Conservation (phyloP, 2,797 vertebrate species). For the Gambusia yucatana region DNA sequence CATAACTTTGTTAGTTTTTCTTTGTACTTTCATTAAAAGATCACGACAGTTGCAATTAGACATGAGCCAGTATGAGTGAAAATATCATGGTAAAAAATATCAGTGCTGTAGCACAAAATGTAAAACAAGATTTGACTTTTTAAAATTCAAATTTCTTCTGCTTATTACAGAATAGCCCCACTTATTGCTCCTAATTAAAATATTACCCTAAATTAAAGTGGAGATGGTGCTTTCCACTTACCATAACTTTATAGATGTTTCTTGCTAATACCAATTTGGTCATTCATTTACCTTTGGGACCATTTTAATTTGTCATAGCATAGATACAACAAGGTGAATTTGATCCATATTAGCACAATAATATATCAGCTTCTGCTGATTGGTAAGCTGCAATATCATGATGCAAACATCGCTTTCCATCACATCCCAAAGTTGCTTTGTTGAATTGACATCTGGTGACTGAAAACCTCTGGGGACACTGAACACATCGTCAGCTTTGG, state of each 20-base stretch:
- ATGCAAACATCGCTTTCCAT: not conserved
- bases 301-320: not conserved
- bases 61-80: not conserved
- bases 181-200: not conserved
- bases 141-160: not conserved
- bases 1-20: conserved; percentile 10
- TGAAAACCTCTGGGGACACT: not conserved
- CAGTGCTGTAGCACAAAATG: not conserved
- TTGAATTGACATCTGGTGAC: not conserved
- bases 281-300: not conserved
- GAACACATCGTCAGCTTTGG: not conserved
- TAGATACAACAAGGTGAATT: not conserved
- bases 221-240: not conserved
- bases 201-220: not conserved
- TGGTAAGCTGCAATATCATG: not conserved
- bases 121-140: not conserved
- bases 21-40: conserved; percentile 15
- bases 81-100: not conserved
- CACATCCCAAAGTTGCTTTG: not conserved
- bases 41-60: not conserved
- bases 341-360: not conserved
- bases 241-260: not conserved
- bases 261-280: not conserved
- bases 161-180: not conserved
- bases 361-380: not conserved